Base-by-base conservation (phyloP, 2,797 vertebrate species). In the Amazonetta brasiliensis region DNA sequence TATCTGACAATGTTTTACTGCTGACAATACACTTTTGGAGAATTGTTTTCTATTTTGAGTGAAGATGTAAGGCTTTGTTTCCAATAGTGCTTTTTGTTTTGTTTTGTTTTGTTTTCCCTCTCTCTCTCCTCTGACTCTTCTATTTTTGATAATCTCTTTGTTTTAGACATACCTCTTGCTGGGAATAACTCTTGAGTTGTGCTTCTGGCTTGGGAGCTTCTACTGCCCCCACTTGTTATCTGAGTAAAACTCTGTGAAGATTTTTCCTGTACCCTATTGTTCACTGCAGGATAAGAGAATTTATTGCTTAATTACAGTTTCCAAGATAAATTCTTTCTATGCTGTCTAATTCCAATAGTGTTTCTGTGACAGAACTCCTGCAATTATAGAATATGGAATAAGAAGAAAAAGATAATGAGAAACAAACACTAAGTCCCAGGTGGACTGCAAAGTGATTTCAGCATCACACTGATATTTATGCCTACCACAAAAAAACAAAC, bases 361-460 rank as follows among this genome's bases (percentile, higher is more conserved):
- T 59, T 30, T 48, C 60, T 69, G 28, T 81, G 72, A 48, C n/a
- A 93, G 48, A 86, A 31, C 28, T 92, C 11, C 35, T 67, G 5
- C 46, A 46, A 41, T 75, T 22, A 46, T 3, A 85, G n/a, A 67
- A 75, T 22, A 72, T 63, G n/a, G 35, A 39, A 21, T 41, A 69
- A 35, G n/a, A 77, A 73, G 11, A 87, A 84, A 79, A 72, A 3
- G 2, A 20, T 23, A 64, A 39, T 39, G 19, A 46, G 78, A 91
- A 60, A 2, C n/a, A 73, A 76, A 12, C 31, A 73, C 66, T 76
- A 46, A 94, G 90, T 92, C 86, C 41, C n/a, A 83, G 71, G 35
- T 84, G 72, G 93, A 85, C 92, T 52, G 35, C 35, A 84, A 87
- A 62, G 54, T 86, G 48, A 87, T 73, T 94, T 96, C 90, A 91